Evolutionary conservation across 1,140 invertebrate species (phyloP).

Genomic region (Polyergus mexicanus): DNA sequence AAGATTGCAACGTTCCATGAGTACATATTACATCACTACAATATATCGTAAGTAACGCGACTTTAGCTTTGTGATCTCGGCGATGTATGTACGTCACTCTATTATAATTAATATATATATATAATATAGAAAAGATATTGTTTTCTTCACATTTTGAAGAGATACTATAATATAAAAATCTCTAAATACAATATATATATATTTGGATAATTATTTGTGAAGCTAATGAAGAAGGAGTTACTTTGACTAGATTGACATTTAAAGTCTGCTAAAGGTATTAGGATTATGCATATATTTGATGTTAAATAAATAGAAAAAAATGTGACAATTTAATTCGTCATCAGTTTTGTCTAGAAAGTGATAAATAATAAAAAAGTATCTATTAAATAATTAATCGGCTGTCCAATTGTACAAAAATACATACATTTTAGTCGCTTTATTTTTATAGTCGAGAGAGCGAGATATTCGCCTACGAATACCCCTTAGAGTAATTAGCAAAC

Average conservation of each 20-base stretch:
- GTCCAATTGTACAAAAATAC: neutral
- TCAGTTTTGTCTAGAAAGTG: neutral
- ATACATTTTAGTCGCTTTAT: slow-evolving; percentile 23
- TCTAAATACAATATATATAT: too few species aligned
- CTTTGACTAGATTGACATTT: too few species aligned
- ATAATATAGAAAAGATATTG: too few species aligned
- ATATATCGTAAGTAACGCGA: neutral
- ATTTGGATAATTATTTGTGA: too few species aligned
- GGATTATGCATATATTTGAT: neutral
- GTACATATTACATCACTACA: slow-evolving; percentile 32
- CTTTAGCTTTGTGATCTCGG: slow-evolving; percentile 1
- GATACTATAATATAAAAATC: too few species aligned
- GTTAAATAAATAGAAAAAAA: neutral
- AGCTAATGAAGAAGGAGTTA: too few species aligned
- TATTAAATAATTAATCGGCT: neutral
- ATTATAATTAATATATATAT: too few species aligned
- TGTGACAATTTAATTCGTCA: too few species aligned
- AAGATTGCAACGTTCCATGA: slow-evolving; percentile 28
- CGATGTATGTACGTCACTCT: neutral
- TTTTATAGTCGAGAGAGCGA: slow-evolving; percentile 25
- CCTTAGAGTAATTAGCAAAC: slow-evolving; percentile 36
- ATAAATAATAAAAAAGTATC: neutral
- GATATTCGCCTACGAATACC: neutral
- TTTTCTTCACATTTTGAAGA: too few species aligned
- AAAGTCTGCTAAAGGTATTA: too few species aligned